A percentile compares a stretch with the other conserved stretches of the same genome.
Evolutionary conservation across 2,797 vertebrate genomes (phyloP).

Genomic region (Gouania willdenowi): DNA sequence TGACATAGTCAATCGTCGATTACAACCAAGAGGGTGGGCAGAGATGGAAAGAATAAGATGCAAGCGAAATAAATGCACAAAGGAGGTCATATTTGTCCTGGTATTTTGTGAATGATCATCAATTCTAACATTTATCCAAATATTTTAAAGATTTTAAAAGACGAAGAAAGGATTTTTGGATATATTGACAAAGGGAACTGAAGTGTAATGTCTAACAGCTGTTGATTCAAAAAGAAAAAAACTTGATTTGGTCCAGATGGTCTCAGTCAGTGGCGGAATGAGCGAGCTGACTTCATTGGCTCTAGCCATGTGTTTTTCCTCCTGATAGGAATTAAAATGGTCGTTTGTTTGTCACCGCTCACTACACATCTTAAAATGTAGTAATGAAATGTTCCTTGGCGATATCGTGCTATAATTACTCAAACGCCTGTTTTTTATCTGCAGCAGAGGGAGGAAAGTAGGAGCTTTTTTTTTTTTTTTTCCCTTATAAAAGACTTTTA

Average conservation of each 20-base stretch:
- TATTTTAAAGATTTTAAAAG: slow-evolving; percentile 46
- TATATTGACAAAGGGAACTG: slow-evolving; percentile 42
- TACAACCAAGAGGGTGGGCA: slow-evolving; percentile 35
- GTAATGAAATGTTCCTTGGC: slow-evolving; percentile 65
- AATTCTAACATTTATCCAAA: slow-evolving; percentile 41
- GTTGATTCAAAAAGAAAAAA: slow-evolving; percentile 75
- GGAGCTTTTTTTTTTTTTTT: slow-evolving; percentile 52
- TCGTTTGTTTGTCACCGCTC: slow-evolving; percentile 70
- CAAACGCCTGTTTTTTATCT: slow-evolving; percentile 70
- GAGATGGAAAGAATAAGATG: slow-evolving; percentile 8
- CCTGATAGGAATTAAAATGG: slow-evolving; percentile 70
- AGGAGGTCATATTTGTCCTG: slow-evolving; percentile 9
- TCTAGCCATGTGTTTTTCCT: slow-evolving; percentile 72
- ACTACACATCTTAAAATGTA: slow-evolving; percentile 71
- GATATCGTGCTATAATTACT: slow-evolving; percentile 75
- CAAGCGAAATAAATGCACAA: slow-evolving; percentile 41
- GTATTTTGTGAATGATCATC: slow-evolving; percentile 35
- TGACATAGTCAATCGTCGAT: slow-evolving; percentile 73
- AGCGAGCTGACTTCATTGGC: slow-evolving; percentile 67
- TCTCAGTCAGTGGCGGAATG: slow-evolving; percentile 71
- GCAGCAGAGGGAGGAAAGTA: slow-evolving; percentile 61
- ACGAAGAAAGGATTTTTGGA: slow-evolving; percentile 21
- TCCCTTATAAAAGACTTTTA: slow-evolving; percentile 51
- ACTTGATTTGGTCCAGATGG: slow-evolving; percentile 73
- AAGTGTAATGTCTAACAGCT: slow-evolving; percentile 70